A percentile compares a stretch with the other conserved stretches of the same genome.
Conservation (phyloP, 2,113 vertebrate genomes). For the Pseudopipra pipra region DNA sequence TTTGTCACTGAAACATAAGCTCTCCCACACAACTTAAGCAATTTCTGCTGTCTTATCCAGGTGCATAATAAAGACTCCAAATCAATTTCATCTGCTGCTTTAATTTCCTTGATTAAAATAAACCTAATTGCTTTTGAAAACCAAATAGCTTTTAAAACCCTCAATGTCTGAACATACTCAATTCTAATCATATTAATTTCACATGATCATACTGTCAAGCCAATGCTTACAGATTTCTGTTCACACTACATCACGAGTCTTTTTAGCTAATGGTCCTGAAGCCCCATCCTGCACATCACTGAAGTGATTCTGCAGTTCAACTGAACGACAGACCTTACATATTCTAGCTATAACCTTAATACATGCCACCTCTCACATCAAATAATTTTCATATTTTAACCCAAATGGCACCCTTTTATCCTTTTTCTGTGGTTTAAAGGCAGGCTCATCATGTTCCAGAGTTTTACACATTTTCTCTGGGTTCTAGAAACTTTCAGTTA, state of each 20-base stretch:
- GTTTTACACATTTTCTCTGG: not conserved
- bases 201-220: not conserved
- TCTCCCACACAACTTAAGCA: not conserved
- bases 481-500: not conserved
- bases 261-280: not conserved
- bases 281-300: not conserved
- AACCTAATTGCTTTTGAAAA: not conserved
- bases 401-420: not conserved
- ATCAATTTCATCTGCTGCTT: not conserved
- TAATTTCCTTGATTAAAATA: conserved; percentile 6
- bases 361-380: not conserved
- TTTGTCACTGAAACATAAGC: not conserved
- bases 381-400: not conserved
- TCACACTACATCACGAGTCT: not conserved
- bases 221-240: not conserved
- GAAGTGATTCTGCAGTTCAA: not conserved
- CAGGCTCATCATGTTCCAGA: not conserved
- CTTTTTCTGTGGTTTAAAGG: not conserved
- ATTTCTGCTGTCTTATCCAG: not conserved
- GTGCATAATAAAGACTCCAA: not conserved
- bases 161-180: not conserved
- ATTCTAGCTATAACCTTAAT: not conserved
- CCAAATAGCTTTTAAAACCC: not conserved
- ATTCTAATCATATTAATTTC: not conserved
- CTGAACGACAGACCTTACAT: not conserved